Conservation (phyloP, 1,140 invertebrate genomes). For the Plutomurus gul region DNA sequence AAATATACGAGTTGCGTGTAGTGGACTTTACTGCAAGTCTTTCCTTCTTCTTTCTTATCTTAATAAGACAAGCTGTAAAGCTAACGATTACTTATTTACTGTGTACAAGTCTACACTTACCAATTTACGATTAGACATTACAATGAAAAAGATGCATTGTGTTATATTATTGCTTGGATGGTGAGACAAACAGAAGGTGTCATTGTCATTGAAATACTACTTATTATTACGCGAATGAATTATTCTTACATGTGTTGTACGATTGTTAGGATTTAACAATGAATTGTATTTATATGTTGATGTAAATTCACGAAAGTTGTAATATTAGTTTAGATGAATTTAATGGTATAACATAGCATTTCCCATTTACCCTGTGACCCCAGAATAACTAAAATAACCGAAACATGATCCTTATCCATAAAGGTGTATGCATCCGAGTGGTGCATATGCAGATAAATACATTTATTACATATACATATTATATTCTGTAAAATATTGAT, state of each 20-base stretch:
- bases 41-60: no score
- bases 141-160: neutral
- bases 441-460: neutral
- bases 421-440: slow-evolving; percentile 3
- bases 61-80: no score
- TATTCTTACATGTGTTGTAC: no score
- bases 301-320: no score
- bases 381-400: slow-evolving; percentile 2
- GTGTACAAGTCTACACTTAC: neutral
- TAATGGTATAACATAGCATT: no score
- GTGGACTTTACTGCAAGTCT: no score
- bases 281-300: no score
- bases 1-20: neutral
- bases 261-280: no score
- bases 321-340: no score
- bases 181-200: neutral
- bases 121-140: no score
- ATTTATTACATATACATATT: slow-evolving; percentile 26
- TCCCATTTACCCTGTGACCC: slow-evolving; percentile 6
- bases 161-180: neutral
- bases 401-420: slow-evolving; percentile 4
- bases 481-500: slow-evolving; percentile 30
- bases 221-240: no score
- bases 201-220: neutral
- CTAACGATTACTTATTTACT: neutral